Evolutionary conservation across 2,888 invertebrate genomes (phyloP).

Genomic region (Scaptomyza caliginosa): DNA sequence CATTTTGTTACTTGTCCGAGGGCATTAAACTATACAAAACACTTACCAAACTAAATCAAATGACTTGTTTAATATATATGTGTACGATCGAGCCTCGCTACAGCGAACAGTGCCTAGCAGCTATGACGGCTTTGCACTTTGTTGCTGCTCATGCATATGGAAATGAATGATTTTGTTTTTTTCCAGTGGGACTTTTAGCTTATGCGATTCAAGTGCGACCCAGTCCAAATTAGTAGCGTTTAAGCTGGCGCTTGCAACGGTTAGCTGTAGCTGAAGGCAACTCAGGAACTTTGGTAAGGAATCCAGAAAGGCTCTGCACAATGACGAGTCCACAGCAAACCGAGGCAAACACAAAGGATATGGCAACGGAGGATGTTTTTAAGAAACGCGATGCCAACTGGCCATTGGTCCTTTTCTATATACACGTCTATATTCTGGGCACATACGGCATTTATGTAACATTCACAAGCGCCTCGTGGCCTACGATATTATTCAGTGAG

Average conservation of each 20-base stretch:
- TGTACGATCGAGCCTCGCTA: slow-evolving; percentile 32
- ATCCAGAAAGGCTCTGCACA: not conserved
- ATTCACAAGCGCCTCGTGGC: slow-evolving; percentile 86
- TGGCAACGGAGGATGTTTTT: slow-evolving; percentile 16
- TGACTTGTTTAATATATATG: not conserved
- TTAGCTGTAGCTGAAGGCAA: slow-evolving; percentile 2
- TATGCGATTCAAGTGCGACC: not conserved
- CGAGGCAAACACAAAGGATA: slow-evolving; percentile 9
- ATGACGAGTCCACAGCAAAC: slow-evolving; percentile 14
- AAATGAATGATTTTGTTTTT: not conserved
- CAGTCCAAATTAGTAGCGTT: slow-evolving; percentile 38
- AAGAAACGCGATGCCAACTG: slow-evolving; percentile 88
- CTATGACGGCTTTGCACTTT: not conserved
- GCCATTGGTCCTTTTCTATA: slow-evolving; percentile 89
- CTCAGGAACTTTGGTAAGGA: not conserved
- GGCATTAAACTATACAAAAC: slow-evolving; percentile 54
- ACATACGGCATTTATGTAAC: slow-evolving; percentile 87
- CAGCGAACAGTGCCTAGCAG: not conserved
- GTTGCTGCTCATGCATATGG: slow-evolving; percentile 46
- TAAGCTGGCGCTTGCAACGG: slow-evolving; percentile 27
- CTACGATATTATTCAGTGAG: slow-evolving; percentile 88
- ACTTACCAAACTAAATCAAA: not conserved
- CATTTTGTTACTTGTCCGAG: slow-evolving; percentile 50
- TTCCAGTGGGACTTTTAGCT: slow-evolving; percentile 6
- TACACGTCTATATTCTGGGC: slow-evolving; percentile 89